Evolutionary conservation across 2,797 vertebrate genomes (phyloP).

Genomic region (Apogon talboti): DNA sequence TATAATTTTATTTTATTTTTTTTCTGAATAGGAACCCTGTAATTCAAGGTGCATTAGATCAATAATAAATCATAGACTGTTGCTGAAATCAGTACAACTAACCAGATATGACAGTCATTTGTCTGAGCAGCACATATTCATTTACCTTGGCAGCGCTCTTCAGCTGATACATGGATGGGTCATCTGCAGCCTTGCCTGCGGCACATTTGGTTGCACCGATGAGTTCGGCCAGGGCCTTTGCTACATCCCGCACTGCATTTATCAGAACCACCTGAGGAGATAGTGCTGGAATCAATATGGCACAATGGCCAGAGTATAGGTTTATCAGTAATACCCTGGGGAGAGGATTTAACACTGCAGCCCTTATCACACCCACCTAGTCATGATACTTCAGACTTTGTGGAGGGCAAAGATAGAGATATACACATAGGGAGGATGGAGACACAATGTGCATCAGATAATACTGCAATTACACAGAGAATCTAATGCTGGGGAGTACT

Average conservation of each 20-base stretch:
- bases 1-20: too few species aligned
- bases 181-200: conserved; percentile 94
- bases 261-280: conserved; percentile 94
- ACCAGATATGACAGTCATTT: conserved; percentile 21
- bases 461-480: conserved; percentile 43
- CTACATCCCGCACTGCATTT: conserved; percentile 97
- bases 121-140: background rate
- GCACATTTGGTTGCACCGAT: conserved; percentile 98
- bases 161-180: conserved; percentile 99
- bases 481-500: conserved; percentile 11
- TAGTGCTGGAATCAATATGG: conserved; percentile 65
- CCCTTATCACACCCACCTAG: conserved; percentile 72
- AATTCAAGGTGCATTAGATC: background rate
- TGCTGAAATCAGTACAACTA: conserved; percentile 32
- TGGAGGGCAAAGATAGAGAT: conserved; percentile 51
- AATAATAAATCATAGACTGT: conserved; percentile 10
- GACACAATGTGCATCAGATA: conserved; percentile 47
- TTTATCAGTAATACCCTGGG: conserved; percentile 62
- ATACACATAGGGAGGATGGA: conserved; percentile 36
- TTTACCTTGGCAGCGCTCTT: conserved; percentile 97
- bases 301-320: conserved; percentile 57
- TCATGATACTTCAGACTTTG: conserved; percentile 68
- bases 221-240: conserved; percentile 97
- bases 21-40: too few species aligned
- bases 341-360: conserved; percentile 68